These are phyloP conservation scores for Chrysochloris asiatica DNA, from an alignment of 2,113 vertebrate genomes.

Conservation along the genomic window DNA sequence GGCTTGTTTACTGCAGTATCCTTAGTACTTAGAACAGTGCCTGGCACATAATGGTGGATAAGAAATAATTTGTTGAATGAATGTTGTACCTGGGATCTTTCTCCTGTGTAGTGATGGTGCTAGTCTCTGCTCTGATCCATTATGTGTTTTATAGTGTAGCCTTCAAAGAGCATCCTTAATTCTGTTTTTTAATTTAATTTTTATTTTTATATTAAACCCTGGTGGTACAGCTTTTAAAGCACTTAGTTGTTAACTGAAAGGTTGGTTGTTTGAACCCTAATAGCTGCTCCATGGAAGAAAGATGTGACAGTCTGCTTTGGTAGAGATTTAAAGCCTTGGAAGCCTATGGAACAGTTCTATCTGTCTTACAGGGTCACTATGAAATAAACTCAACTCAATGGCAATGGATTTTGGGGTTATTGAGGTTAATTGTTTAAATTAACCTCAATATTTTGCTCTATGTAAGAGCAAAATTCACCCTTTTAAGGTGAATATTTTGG, in stretches of 20 bases:
- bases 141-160: not conserved
- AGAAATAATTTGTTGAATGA: conserved; percentile 46
- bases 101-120: conserved; percentile 8
- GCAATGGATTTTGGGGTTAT: not conserved
- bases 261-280: too few species aligned
- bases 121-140: conserved; percentile 12
- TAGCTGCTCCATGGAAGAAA: too few species aligned
- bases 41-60: not conserved
- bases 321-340: too few species aligned
- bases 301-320: too few species aligned
- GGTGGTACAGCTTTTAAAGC: too few species aligned
- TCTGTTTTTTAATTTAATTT: conserved; percentile 49
- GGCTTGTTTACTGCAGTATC: conserved; percentile 11
- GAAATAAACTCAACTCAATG: too few species aligned
- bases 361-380: too few species aligned
- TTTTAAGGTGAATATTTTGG: not conserved
- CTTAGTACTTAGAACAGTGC: not conserved
- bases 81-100: not conserved
- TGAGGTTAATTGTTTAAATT: conserved; percentile 47
- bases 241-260: too few species aligned
- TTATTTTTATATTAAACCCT: too few species aligned
- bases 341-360: too few species aligned
- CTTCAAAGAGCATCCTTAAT: not conserved
- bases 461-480: conserved; percentile 46
- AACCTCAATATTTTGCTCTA: too few species aligned